Evolutionary conservation across 1,140 invertebrate genomes (phyloP), one percentile per base, ranked within the genome.

Genomic region (Nebria ingens): DNA sequence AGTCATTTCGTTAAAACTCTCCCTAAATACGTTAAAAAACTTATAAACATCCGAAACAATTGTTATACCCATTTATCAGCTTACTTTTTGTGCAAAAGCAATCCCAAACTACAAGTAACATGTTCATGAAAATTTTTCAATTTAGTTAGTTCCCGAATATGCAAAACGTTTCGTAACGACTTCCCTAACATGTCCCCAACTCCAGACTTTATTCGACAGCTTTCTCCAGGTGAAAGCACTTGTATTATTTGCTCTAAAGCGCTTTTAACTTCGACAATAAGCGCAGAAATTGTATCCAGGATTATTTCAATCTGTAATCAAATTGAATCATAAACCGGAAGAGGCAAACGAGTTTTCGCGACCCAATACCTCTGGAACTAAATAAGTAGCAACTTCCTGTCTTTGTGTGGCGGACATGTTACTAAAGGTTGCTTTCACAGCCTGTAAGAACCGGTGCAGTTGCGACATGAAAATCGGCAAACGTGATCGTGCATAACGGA

Each of bases 321-420:
- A 45, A 52, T 56, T 54, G 15, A n/a, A n/a, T n/a, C n/a, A n/a
- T n/a, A n/a, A n/a, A n/a, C n/a, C n/a, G n/a, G n/a, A n/a, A n/a
- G n/a, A n/a, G n/a, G n/a, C n/a, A n/a, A n/a, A n/a, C n/a, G n/a
- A n/a, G n/a, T n/a, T n/a, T n/a, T n/a, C n/a, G n/a, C n/a, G n/a
- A n/a, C n/a, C n/a, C n/a, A n/a, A n/a, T 62, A 76, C 74, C 66
- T 84, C 80, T 59, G 81, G 81, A 62, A 83, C 78, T 57, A 84
- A 71, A 69, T 80, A 81, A 38, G 74, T 71, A 6, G 81, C 79
- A 54, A 84, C 72, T 60, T 83, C 79, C 52, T 78, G 71, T 53
- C 79, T 68, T 64, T 83, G 79, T 20, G 71, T 66, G 25, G 71
- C 65, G 52, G 72, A 73, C 55, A 83, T 72, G n/a, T 71, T 71